Evolutionary conservation across 1,140 invertebrate species (phyloP).

Genomic region (Tetramorium simillimum): DNA sequence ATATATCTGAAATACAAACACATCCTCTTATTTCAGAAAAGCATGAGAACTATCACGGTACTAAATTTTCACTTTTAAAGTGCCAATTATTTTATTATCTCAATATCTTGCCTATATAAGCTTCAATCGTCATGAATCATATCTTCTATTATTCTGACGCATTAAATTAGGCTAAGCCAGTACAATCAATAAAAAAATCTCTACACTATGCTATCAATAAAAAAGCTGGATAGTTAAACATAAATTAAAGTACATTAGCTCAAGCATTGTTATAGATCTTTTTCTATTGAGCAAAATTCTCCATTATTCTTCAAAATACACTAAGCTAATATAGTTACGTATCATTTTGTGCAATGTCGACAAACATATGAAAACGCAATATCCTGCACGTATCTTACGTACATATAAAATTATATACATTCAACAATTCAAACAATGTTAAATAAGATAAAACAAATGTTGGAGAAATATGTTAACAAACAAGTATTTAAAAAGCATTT

Average conservation of each 20-base stretch:
- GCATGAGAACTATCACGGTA: background rate
- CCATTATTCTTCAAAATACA: constrained; percentile 18
- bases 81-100: constrained; percentile 17
- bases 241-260: constrained; percentile 42
- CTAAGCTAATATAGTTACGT: constrained; percentile 9
- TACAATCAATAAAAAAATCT: constrained; percentile 15
- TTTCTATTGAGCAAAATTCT: constrained; percentile 42
- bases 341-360: constrained; percentile 27
- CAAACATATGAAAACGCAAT: constrained; percentile 19
- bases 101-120: constrained; percentile 10
- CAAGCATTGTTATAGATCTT: constrained; percentile 18
- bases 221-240: background rate
- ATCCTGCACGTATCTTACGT: background rate
- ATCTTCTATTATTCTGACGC: background rate
- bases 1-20: constrained; percentile 60
- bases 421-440: constrained; percentile 22
- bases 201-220: constrained; percentile 10
- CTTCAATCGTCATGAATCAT: background rate
- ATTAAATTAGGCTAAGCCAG: constrained; percentile 19
- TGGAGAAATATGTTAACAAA: constrained; percentile 8
- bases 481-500: constrained; percentile 9
- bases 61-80: constrained; percentile 10
- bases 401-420: constrained; percentile 27
- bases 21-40: constrained; percentile 8
- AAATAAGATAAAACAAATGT: constrained; percentile 20